These are phyloP conservation scores for Aproaerema taeniolella DNA, from an alignment of 2,888 invertebrate species.

Conservation along the genomic window DNA sequence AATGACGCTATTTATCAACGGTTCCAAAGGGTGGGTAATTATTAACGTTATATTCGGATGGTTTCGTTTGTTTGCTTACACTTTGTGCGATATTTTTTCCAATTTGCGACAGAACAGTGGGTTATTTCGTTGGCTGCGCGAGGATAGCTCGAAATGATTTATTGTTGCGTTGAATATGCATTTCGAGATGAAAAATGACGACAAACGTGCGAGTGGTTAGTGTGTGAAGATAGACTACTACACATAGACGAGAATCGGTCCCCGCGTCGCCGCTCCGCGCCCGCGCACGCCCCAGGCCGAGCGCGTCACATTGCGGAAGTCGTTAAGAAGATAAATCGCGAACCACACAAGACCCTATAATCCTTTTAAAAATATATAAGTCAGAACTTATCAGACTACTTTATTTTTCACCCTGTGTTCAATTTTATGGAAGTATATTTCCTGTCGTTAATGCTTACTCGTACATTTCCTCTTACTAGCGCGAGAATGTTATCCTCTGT, in stretches of 20 bases:
- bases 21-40: constrained; percentile 70
- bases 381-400: constrained; percentile 37
- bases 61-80: constrained; percentile 66
- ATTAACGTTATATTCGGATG: constrained; percentile 66
- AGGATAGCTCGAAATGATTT: constrained; percentile 65
- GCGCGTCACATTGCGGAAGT: constrained; percentile 56
- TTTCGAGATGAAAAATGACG: constrained; percentile 74
- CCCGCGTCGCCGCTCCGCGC: constrained; percentile 11
- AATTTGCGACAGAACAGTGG: constrained; percentile 56
- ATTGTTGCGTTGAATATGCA: constrained; percentile 74
- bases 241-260: constrained; percentile 19
- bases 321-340: constrained; percentile 67
- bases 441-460: no score
- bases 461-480: no score
- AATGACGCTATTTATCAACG: constrained; percentile 73
- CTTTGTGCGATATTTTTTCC: constrained; percentile 56
- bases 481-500: not conserved
- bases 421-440: constrained; percentile 1
- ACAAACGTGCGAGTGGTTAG: constrained; percentile 51
- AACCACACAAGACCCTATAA: constrained; percentile 53
- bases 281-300: constrained; percentile 25
- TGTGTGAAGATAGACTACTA: constrained; percentile 42
- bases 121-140: constrained; percentile 59
- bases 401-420: constrained; percentile 28
- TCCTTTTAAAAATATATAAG: constrained; percentile 53